Evolutionary conservation across 1,140 invertebrate genomes (phyloP).

Genomic region (Hypsibius dujardini): DNA sequence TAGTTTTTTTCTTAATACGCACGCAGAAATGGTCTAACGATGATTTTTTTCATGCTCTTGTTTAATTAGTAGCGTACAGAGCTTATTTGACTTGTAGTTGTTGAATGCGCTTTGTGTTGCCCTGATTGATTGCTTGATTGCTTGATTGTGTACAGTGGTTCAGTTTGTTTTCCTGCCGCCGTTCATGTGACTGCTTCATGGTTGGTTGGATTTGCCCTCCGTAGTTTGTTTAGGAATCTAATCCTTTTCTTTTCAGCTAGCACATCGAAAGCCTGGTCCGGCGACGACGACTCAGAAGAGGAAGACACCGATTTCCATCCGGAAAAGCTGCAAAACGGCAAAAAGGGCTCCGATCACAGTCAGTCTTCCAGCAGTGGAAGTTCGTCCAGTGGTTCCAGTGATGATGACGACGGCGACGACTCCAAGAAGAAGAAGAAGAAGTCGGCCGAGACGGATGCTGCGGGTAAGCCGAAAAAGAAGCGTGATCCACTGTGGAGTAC

Average conservation of each 20-base stretch:
- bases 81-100: too few relatives aligned
- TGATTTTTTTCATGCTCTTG: neutral
- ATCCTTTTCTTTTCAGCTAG: neutral
- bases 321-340: neutral
- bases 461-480: neutral
- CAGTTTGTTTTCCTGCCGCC: too few relatives aligned
- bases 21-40: too few relatives aligned
- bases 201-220: too few relatives aligned
- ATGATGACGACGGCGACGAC: neutral
- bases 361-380: neutral
- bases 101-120: too few relatives aligned
- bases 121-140: too few relatives aligned
- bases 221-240: too few relatives aligned
- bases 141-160: too few relatives aligned
- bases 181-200: too few relatives aligned
- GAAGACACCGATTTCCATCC: constrained; percentile 10
- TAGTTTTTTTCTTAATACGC: too few relatives aligned
- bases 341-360: neutral
- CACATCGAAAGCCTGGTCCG: neutral
- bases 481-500: neutral
- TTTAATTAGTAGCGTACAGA: neutral
- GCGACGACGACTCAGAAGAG: constrained; percentile 1
- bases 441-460: neutral
- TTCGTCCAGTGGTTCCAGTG: neutral
- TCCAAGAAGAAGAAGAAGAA: neutral